A percentile compares a stretch with the other conserved stretches of the same genome.
phyloP scores from a whole-genome alignment of 2,888 invertebrate species.

The Drosophila kanekoi region DNA sequence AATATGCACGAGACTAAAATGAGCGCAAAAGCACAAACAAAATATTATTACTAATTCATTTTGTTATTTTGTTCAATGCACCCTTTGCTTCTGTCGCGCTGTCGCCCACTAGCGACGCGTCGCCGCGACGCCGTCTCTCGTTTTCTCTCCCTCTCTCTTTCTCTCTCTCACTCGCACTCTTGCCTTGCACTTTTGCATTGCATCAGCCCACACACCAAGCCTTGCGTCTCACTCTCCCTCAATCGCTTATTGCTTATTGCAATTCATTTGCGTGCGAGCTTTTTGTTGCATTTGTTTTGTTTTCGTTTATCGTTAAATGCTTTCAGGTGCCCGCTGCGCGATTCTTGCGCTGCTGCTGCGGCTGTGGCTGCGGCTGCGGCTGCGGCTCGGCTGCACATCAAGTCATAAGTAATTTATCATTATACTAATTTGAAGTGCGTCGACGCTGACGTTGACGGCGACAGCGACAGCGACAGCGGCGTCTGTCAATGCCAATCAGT shows the following conservation, averaged over 20 bases:
- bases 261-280: conserved; percentile 14
- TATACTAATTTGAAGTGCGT: conserved; percentile 66
- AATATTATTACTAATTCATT: conserved; percentile 76
- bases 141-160: not conserved
- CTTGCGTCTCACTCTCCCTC: not conserved
- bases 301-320: conserved; percentile 54
- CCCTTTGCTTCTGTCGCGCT: conserved; percentile 42
- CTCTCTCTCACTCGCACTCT: not conserved
- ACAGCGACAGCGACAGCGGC: conserved; percentile 44
- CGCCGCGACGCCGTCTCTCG: conserved; percentile 13
- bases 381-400: conserved; percentile 16
- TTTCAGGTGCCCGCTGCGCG: conserved; percentile 58
- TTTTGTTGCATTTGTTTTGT: conserved; percentile 16
- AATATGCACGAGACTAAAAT: conserved; percentile 39
- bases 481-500: conserved; percentile 78
- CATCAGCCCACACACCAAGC: conserved; percentile 11
- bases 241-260: not conserved
- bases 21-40: conserved; percentile 50
- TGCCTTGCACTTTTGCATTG: conserved; percentile 41
- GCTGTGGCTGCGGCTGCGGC: not conserved
- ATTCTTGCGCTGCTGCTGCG: conserved; percentile 16
- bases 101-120: conserved; percentile 5
- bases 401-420: conserved; percentile 81
- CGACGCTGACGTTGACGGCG: conserved; percentile 42
- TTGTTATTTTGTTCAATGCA: conserved; percentile 57